A percentile compares a stretch with the other conserved stretches of the same genome.
These are phyloP conservation scores for Reticulitermes speratus DNA, from an alignment of 1,140 invertebrate genomes.

Conservation along the genomic window DNA sequence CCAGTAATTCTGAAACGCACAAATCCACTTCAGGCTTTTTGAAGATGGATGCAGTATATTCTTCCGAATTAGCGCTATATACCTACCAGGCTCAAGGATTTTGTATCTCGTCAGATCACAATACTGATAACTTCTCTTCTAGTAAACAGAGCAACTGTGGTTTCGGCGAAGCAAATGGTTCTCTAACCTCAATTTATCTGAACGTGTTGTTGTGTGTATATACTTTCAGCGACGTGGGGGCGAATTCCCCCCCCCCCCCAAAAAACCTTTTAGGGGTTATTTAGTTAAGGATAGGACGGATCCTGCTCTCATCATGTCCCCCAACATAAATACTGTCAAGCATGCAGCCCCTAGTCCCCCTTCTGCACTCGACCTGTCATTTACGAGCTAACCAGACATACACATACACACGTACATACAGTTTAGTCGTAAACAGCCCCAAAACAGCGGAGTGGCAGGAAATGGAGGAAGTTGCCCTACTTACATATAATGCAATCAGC, in stretches of 20 bases:
- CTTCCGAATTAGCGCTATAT: too few species aligned
- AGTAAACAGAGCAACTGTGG: too few species aligned
- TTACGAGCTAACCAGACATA: not conserved
- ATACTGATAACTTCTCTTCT: too few species aligned
- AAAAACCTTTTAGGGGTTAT: conserved; percentile 4
- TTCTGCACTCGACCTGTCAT: not conserved
- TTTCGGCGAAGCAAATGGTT: not conserved
- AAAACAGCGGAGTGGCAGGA: not conserved
- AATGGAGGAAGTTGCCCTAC: not conserved
- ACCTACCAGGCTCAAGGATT: too few species aligned
- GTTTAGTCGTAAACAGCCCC: not conserved
- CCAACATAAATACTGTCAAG: not conserved
- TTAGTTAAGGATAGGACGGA: not conserved
- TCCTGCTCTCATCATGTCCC: not conserved
- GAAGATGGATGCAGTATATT: too few species aligned
- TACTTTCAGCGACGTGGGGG: not conserved
- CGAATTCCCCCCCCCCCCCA: too few species aligned
- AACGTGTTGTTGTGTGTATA: not conserved
- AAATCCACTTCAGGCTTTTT: too few species aligned
- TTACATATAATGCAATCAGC: not conserved
- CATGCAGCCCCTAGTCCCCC: not conserved
- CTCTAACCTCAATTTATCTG: not conserved
- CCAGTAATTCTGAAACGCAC: too few species aligned
- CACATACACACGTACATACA: too few species aligned
- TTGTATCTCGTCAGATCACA: too few species aligned